Conservation (phyloP, 2,113 vertebrate genomes). For the Nesogale talazaci region DNA sequence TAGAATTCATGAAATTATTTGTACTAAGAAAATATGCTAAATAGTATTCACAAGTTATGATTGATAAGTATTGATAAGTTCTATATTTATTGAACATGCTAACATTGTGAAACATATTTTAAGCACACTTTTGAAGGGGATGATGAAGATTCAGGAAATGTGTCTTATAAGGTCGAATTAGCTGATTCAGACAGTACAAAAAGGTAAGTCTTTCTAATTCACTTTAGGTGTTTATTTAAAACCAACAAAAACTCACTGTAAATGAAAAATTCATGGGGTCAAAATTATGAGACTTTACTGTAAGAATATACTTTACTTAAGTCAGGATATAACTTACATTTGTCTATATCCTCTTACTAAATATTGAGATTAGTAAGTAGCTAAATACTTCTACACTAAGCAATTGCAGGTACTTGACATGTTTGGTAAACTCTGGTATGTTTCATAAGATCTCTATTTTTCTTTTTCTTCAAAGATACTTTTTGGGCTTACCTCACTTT, state of each 20-base stretch:
- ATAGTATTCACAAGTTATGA: neutral
- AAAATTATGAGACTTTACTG: neutral
- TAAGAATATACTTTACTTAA: constrained; percentile 1
- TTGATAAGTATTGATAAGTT: no score
- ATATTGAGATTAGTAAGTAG: neutral
- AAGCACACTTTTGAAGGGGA: constrained; percentile 76
- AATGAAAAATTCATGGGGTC: neutral
- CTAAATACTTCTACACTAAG: neutral
- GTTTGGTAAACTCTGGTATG: neutral
- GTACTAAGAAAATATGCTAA: neutral
- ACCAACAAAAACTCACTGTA: neutral
- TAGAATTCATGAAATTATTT: neutral
- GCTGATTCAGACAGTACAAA: constrained; percentile 43
- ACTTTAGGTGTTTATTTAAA: neutral
- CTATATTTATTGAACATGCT: constrained; percentile 6
- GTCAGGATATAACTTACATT: neutral
- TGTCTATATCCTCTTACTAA: neutral
- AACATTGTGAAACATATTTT: constrained; percentile 62
- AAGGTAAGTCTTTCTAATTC: constrained; percentile 60
- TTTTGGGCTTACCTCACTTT: neutral
- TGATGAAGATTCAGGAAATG: constrained; percentile 69
- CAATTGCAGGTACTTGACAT: constrained; percentile 12
- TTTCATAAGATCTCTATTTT: neutral
- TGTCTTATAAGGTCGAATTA: constrained; percentile 74
- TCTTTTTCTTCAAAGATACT: constrained; percentile 26